Base-by-base conservation (phyloP, 2,797 vertebrate species). In the Bucorvus abyssinicus region DNA sequence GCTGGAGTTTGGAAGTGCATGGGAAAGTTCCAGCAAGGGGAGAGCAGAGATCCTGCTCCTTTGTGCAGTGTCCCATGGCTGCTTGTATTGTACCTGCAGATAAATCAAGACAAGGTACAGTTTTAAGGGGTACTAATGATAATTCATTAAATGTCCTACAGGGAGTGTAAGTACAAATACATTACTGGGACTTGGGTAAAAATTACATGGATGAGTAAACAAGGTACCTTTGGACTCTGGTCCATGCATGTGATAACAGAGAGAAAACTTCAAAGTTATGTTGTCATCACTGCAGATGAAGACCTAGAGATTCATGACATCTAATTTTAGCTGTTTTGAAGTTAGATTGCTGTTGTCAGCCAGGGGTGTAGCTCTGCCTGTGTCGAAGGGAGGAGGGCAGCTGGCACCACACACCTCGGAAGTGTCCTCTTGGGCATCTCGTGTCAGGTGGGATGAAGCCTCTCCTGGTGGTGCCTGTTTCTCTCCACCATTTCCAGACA, bases 321-420 rank as follows among this genome's bases (percentile, higher is more conserved):
- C 63, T 79, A 61, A 82, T 79, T 88, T 82, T 69, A 76, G 64
- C 60, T 40, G 30, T 38, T 93, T 82, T 47, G 76, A 64, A 84
- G 83, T 61, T 52, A 61, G 29, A 44, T 65, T 57, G 20, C 21
- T 40, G 24, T 50, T 80, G 64, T 34, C 40, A 56, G 40, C 34
- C 45, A 73, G 34, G 26, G 40, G 15, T 0, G 1, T 11, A 76
- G 44, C 55, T 82, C 60, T 38, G 44, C 17, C n/a, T 38, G 21
- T 57, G 60, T 52, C 1, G 2, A 74, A 77, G 38, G 47, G 32
- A 59, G 59, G 27, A 92, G 44, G 29, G 47, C 34, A 73, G 50
- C 30, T 1, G 5, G 42, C 55, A 69, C 30, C 4, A 0, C 0
- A 0, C 0, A 2, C n/a, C n/a, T 57, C 3, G 0, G 27, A 76